Conservation (phyloP, 2,888 invertebrate species). For the Drymonia ruficornis region DNA sequence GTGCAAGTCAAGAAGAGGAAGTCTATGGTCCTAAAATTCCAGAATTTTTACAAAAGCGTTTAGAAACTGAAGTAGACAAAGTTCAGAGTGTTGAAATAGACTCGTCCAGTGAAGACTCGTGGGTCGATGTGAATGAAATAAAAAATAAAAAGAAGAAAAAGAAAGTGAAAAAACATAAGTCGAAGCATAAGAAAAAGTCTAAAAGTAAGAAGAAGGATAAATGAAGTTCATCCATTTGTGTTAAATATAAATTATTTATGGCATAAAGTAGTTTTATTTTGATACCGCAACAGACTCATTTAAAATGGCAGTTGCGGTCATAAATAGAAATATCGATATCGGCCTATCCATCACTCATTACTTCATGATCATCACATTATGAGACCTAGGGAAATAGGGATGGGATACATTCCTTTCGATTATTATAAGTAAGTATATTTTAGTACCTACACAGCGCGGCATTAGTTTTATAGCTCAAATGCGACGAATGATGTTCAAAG, state of each 20-base stretch:
- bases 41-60: constrained; percentile 62
- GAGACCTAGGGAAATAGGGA: too few relatives aligned
- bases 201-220: constrained; percentile 74
- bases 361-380: too few relatives aligned
- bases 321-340: too few relatives aligned
- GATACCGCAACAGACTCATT: too few relatives aligned
- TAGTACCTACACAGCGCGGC: too few relatives aligned
- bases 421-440: too few relatives aligned
- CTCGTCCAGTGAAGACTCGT: constrained; percentile 75
- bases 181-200: constrained; percentile 72
- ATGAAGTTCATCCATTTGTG: constrained; percentile 30
- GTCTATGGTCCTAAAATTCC: constrained; percentile 86
- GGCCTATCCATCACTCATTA: too few relatives aligned
- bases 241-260: constrained; percentile 1
- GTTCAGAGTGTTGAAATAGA: constrained; percentile 38
- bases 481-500: too few relatives aligned
- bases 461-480: too few relatives aligned
- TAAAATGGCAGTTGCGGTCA: too few relatives aligned
- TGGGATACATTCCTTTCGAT: too few relatives aligned
- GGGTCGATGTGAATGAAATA: constrained; percentile 77
- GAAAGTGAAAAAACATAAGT: constrained; percentile 75
- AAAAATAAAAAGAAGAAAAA: constrained; percentile 77
- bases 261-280: constrained; percentile 6
- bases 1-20: constrained; percentile 42
- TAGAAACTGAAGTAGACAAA: constrained; percentile 43